Evolutionary conservation across 2,888 invertebrate genomes (phyloP).

Genomic region (Hirtodrosophila histrioides): DNA sequence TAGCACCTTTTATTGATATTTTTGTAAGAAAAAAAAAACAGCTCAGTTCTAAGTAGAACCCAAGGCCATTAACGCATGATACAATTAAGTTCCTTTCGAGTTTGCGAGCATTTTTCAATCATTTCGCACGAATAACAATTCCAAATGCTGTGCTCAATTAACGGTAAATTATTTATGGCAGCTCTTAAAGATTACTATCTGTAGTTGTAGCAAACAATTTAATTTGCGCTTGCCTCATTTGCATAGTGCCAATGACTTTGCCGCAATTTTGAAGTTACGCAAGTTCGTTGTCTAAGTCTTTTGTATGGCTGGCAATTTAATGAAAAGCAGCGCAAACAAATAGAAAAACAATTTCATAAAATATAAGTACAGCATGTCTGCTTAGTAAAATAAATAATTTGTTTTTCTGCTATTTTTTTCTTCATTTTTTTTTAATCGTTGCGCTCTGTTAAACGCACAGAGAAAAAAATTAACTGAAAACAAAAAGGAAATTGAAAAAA

Average conservation of each 20-base stretch:
- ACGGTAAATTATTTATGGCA: conserved; percentile 61
- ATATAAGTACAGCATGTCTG: conserved; percentile 20
- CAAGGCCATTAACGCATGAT: conserved; percentile 59
- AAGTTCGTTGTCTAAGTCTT: conserved; percentile 68
- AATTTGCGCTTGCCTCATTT: conserved; percentile 65
- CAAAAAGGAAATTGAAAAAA: conserved; percentile 39
- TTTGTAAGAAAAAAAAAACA: conserved; percentile 3
- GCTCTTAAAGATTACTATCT: conserved; percentile 58
- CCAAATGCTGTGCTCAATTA: conserved; percentile 52
- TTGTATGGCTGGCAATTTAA: conserved; percentile 26
- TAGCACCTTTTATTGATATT: conserved; percentile 30
- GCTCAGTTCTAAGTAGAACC: conserved; percentile 37
- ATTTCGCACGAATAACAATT: conserved; percentile 38
- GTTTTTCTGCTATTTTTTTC: not conserved
- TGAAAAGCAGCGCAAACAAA: conserved; percentile 19
- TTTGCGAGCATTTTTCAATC: conserved; percentile 35
- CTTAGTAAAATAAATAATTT: conserved; percentile 34
- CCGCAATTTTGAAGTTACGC: conserved; percentile 51
- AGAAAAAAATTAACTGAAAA: conserved; percentile 33
- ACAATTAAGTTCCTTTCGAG: conserved; percentile 46
- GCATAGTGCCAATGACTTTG: conserved; percentile 70
- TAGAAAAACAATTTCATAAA: conserved; percentile 25
- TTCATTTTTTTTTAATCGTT: conserved; percentile 40
- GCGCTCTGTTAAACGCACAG: conserved; percentile 67
- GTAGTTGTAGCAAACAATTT: conserved; percentile 50